phyloP scores from a whole-genome alignment of 2,888 invertebrate genomes.

The Eumerus sabulonum region DNA sequence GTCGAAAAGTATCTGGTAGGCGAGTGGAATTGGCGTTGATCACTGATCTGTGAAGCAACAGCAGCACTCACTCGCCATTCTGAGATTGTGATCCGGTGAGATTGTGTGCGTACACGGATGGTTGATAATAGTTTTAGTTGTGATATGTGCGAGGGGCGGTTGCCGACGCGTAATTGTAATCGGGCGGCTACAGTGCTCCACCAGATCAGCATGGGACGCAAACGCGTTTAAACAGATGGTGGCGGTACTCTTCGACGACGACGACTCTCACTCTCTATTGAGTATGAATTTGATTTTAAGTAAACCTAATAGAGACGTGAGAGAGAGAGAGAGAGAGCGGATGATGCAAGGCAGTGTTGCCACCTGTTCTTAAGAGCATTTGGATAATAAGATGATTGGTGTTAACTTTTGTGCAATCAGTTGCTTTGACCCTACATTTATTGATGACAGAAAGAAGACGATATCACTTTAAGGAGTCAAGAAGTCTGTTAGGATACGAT shows the following conservation, averaged over 20 bases:
- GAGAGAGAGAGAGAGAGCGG: background rate
- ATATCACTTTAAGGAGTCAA: no score
- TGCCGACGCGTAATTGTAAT: slow-evolving; percentile 4
- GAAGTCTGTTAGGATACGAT: no score
- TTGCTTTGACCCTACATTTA: no score
- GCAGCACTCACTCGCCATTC: background rate
- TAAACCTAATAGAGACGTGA: slow-evolving; percentile 27
- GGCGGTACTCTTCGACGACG: slow-evolving; percentile 11
- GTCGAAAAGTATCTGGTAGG: slow-evolving; percentile 56
- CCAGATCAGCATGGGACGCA: no score
- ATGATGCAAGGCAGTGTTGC: no score
- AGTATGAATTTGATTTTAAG: slow-evolving; percentile 34
- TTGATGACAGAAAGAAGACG: no score
- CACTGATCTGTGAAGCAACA: slow-evolving; percentile 51
- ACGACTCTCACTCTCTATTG: slow-evolving; percentile 37
- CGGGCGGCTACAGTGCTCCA: background rate
- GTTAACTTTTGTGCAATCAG: no score
- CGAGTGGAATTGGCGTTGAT: slow-evolving; percentile 54
- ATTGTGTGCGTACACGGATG: background rate
- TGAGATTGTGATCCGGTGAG: background rate
- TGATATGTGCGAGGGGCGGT: slow-evolving; percentile 14
- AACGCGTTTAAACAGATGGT: background rate
- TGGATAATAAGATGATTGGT: no score
- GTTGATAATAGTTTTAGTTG: background rate
- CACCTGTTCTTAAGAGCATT: no score